Conservation (phyloP, 2,888 invertebrate species). For the Iselma pallidipennis region DNA sequence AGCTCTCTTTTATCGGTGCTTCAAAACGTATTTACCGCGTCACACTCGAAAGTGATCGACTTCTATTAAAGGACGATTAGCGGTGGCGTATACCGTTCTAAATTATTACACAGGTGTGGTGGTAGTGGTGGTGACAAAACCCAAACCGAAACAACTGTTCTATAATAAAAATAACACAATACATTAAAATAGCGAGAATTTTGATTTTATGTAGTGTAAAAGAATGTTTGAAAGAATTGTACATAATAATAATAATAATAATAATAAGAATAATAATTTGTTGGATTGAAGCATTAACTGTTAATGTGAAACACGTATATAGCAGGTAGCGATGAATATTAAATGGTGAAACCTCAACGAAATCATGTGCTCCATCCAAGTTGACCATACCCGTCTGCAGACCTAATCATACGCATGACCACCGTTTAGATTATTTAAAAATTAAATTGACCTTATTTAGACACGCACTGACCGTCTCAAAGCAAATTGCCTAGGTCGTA, state of each 20-base stretch:
- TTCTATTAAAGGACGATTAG: slow-evolving; percentile 29
- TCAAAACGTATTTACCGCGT: slow-evolving; percentile 18
- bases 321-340: slow-evolving; percentile 15
- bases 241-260: no score
- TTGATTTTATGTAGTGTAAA: neutral
- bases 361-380: slow-evolving; percentile 26
- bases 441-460: slow-evolving; percentile 26
- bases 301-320: neutral
- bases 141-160: slow-evolving; percentile 10
- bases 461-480: slow-evolving; percentile 4
- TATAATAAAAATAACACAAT: slow-evolving; percentile 30
- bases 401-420: slow-evolving; percentile 42
- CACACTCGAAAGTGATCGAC: slow-evolving; percentile 24
- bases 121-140: slow-evolving; percentile 3
- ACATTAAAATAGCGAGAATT: slow-evolving; percentile 5
- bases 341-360: slow-evolving; percentile 26
- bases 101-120: neutral
- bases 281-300: neutral
- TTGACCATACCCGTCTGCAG: slow-evolving; percentile 26
- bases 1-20: slow-evolving; percentile 20
- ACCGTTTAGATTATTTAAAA: slow-evolving; percentile 42
- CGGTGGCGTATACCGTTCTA: slow-evolving; percentile 13
- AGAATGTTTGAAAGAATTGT: neutral
- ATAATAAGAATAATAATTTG: neutral
- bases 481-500: neutral